A percentile compares a stretch with the other conserved stretches of the same genome.
Evolutionary conservation across 1,140 invertebrate genomes (phyloP).

Genomic region (Drosophila dunni): DNA sequence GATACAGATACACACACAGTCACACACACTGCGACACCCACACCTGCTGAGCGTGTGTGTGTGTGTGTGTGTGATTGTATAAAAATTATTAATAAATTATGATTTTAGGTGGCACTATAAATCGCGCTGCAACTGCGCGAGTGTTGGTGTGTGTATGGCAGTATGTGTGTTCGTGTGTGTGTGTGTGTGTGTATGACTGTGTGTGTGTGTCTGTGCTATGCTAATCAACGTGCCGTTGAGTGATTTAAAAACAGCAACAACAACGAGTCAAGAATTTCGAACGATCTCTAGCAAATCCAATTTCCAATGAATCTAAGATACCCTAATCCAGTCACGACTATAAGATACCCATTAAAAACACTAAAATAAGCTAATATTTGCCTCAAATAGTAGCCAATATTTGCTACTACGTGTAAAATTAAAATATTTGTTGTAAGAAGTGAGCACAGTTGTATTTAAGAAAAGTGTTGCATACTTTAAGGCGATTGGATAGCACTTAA

Average conservation of each 20-base stretch:
- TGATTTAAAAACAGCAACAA: conserved; percentile 54
- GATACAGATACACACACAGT: conserved; percentile 20
- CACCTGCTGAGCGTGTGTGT: conserved; percentile 25
- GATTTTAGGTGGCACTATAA: conserved; percentile 70
- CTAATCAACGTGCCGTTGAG: conserved; percentile 56
- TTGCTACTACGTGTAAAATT: no score
- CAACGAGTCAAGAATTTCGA: conserved; percentile 22
- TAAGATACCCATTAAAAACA: no score
- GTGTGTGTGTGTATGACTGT: neutral
- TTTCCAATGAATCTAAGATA: conserved; percentile 9
- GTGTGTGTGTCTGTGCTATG: conserved; percentile 19
- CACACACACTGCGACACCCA: conserved; percentile 39
- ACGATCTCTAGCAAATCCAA: conserved; percentile 41
- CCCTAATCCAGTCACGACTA: no score
- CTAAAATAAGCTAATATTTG: no score
- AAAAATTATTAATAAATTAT: conserved; percentile 77
- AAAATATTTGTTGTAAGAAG: no score
- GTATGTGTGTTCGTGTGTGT: conserved; percentile 5
- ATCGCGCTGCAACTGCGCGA: conserved; percentile 28
- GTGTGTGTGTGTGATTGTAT: neutral
- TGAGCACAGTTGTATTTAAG: no score
- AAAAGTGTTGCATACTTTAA: no score
- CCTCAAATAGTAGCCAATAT: no score
- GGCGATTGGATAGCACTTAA: no score
- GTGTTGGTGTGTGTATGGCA: neutral